Conservation (phyloP, 2,113 vertebrate species). For the Hydrochoerus hydrochaeris region DNA sequence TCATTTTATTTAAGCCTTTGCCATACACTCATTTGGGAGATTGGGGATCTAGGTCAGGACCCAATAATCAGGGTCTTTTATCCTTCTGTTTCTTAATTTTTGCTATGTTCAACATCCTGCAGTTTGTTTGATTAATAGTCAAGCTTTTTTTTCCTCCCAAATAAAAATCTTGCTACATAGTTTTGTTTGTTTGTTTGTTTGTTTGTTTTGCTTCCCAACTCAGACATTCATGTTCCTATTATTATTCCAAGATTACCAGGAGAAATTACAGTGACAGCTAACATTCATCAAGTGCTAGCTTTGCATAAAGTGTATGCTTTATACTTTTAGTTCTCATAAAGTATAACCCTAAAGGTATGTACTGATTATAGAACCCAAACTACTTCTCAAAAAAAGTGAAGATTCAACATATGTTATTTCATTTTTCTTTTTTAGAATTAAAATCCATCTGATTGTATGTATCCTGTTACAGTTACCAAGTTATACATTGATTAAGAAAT, state of each 20-base stretch:
- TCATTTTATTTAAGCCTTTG: no score
- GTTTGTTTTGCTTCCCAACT: neutral
- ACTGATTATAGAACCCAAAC: neutral
- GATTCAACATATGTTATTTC: neutral
- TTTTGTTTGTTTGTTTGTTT: no score
- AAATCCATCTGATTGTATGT: neutral
- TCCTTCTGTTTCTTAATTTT: neutral
- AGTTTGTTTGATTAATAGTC: neutral
- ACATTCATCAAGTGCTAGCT: neutral
- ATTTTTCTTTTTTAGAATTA: constrained; percentile 43
- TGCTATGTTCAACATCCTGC: neutral
- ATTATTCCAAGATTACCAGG: neutral
- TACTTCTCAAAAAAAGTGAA: neutral
- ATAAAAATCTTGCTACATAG: constrained; percentile 8
- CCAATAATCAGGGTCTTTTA: neutral
- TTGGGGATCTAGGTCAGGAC: no score
- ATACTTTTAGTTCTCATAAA: neutral
- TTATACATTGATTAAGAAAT: neutral
- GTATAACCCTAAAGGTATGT: neutral
- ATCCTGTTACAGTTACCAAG: neutral
- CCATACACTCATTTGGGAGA: no score
- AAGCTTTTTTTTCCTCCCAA: neutral
- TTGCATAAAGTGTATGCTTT: neutral
- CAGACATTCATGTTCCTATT: neutral
- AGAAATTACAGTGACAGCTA: neutral